Conservation (phyloP, 1,140 invertebrate species). For the Drosophila dunni region DNA sequence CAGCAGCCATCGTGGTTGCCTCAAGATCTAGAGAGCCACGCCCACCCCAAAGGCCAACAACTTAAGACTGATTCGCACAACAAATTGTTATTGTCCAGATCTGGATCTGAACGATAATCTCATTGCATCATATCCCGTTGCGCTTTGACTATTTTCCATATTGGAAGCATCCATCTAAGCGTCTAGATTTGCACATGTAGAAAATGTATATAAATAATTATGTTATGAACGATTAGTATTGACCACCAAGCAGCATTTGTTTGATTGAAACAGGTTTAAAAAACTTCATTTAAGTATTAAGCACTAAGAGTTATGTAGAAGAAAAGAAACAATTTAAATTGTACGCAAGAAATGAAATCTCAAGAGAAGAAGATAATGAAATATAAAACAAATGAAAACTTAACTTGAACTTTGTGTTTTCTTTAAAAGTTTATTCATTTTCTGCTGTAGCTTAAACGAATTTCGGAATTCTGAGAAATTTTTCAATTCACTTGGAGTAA, state of each 20-base stretch:
- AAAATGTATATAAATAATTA: constrained; percentile 13
- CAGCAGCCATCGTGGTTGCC: constrained; percentile 66
- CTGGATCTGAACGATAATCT: constrained; percentile 9
- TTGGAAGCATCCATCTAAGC: constrained; percentile 61
- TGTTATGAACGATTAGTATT: constrained; percentile 73
- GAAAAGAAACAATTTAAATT: constrained; percentile 8
- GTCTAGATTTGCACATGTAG: constrained; percentile 22
- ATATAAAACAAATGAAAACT: background rate
- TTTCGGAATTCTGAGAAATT: background rate
- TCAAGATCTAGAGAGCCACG: constrained; percentile 69
- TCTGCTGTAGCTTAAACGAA: background rate
- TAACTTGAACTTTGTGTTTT: background rate
- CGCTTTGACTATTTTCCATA: constrained; percentile 67
- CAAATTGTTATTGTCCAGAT: constrained; percentile 8
- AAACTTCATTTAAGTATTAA: constrained; percentile 45
- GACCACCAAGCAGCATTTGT: constrained; percentile 77
- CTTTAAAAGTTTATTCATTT: background rate
- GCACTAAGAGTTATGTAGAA: constrained; percentile 22
- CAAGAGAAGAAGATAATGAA: constrained; percentile 27
- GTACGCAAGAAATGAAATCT: constrained; percentile 49
- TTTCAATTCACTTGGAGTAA: background rate
- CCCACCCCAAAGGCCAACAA: constrained; percentile 31
- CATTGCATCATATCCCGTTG: constrained; percentile 18
- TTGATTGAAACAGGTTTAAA: constrained; percentile 72
- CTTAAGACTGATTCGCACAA: constrained; percentile 65